Percentiles rank a stretch among this genome's conserved stretches.
Conservation (phyloP, 2,113 vertebrate genomes). For the Embiotoca jacksoni region DNA sequence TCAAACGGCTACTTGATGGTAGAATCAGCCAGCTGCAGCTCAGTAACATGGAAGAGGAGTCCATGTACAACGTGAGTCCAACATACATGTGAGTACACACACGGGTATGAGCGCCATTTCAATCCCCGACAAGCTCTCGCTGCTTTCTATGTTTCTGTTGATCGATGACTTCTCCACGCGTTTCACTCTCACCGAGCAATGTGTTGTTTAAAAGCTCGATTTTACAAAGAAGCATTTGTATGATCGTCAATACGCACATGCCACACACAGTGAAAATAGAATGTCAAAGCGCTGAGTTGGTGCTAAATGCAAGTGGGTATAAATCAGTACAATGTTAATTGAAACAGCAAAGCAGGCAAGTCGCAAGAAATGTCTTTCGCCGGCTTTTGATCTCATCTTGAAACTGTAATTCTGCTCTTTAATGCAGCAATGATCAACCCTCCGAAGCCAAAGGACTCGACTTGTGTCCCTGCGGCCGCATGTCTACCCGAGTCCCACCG, state of each 20-base stretch:
- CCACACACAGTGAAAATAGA: not conserved
- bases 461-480: not conserved
- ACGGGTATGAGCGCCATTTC: not conserved
- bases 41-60: not conserved
- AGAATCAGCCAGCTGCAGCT: not conserved
- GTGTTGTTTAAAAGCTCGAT: not conserved
- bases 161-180: conserved; percentile 15
- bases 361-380: not conserved
- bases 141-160: not conserved
- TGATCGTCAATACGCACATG: not conserved
- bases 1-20: not conserved
- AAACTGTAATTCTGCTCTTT: not conserved
- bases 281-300: not conserved
- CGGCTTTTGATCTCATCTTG: conserved; percentile 2
- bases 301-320: not conserved
- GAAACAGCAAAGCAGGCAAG: not conserved
- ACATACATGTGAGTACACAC: not conserved
- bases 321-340: not conserved
- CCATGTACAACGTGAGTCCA: not conserved
- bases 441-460: not conserved
- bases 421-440: not conserved
- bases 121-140: not conserved
- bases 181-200: not conserved
- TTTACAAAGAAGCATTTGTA: not conserved
- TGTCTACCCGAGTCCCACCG: not conserved